Evolutionary conservation across 2,113 vertebrate genomes (phyloP), one percentile per base, ranked within the genome.

Genomic region (Hemiprocne comata): DNA sequence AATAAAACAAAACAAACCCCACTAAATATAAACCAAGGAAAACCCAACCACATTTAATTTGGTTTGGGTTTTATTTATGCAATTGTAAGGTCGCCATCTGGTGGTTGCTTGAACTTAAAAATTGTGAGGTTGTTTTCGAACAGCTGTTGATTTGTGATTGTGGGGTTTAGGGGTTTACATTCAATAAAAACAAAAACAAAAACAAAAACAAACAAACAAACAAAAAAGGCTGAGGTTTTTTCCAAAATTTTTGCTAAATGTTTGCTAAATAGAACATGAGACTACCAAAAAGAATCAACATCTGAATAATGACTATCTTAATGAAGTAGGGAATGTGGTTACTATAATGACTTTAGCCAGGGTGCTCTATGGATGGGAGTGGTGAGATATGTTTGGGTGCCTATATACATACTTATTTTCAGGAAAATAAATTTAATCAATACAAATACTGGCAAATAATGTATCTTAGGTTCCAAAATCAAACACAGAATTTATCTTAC

Each of bases 11-110:
- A 54, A 8, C 8, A 34, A 44, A 2, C 0, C 3, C 2, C 11
- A 60, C 8, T 48, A 31, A 62, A 48, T 58, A 42, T 19, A 82
- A 67, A 38, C 11, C 28, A 44, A 57, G 64, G 7, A 44, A 77
- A 87, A 82, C 10, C 13, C 48, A 71, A 17, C 3, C 46, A 19
- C 40, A 6, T 29, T 29, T 1, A 11, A n/a, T 33, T 74, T 73
- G 9, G 3, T 71, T 74, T 48, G 21, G 40, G 25, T 79, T 95
- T 44, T 75, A 70, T 91, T 70, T 95, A 72, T 88, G 77, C 48
- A 69, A 90, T 90, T 97, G 51, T 96, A 96, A 95, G 53, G 89
- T 74, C 88, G 92, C 97, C 96, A 97, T 97, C 97, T 97, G 94
- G 94, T 98, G 96, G 97, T 61, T 87, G 10, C 67, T 77, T 77